Evolutionary conservation across 2,888 invertebrate species (phyloP), one percentile per base, ranked within the genome.

Genomic region (Drosophila neonasuta): DNA sequence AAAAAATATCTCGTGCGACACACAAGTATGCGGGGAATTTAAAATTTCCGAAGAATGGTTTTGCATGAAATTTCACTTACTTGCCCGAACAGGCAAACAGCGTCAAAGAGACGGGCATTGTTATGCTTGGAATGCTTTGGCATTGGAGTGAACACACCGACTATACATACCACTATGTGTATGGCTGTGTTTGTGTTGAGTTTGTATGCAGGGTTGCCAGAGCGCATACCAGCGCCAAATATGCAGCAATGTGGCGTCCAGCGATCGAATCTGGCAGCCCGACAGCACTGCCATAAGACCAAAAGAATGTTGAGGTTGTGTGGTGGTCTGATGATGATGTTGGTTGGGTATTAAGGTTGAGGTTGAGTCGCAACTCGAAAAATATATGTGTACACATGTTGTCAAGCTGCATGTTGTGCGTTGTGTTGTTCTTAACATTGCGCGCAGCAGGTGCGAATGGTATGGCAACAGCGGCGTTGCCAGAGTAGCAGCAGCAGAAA

Each of bases 51-150:
- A 87, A 83, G 87, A 88, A 87, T 88, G 80, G 86, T 85, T 79
- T 81, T 88, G 88, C 87, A 87, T 89, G 89, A 87, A 88, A 89
- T 89, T 89, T 87, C 88, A 86, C 79, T 86, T 82, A 77, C 79
- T 80, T 79, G 79, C 79, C 79, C 73, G 84, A 89, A 79, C 87
- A 89, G 89, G 89, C 76, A 68, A 82, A 39, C 89, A 89, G 86
- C 78, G 79, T 51, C 60, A 74, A 79, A 74, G 81, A 77, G 85
- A 84, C 78, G 73, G 73, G 51, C 66, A 73, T 70, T 71, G 84
- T 79, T 84, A 78, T 83, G 87, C 71, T 79, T 80, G 86, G 86
- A 86, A 86, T 86, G 86, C 73, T 64, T 50, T 66, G 71, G 79
- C 64, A 59, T 71, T 55, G 32, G 59, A 58, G 56, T 58, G 55